These are phyloP conservation scores for Hirtodrosophila alboralis DNA, from an alignment of 2,888 invertebrate genomes.

Conservation along the genomic window DNA sequence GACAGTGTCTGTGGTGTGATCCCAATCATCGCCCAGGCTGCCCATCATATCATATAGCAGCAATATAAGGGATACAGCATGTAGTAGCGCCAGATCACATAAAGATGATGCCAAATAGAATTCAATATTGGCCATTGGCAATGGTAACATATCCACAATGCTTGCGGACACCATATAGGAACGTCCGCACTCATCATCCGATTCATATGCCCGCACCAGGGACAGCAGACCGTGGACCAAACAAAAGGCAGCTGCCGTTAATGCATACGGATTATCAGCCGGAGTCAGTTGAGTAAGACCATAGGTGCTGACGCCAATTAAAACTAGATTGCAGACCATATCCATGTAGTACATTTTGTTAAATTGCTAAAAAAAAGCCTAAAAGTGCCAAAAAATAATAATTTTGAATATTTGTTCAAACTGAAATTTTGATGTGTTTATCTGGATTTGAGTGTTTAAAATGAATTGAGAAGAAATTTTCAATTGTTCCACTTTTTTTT, in stretches of 20 bases:
- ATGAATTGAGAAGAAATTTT: too few species aligned
- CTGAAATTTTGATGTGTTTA: too few species aligned
- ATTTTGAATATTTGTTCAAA: not conserved
- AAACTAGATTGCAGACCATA: constrained; percentile 21
- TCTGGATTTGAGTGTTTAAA: too few species aligned
- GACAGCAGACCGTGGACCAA: constrained; percentile 65
- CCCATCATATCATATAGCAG: constrained; percentile 64
- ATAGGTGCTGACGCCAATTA: constrained; percentile 55
- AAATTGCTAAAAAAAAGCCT: not conserved
- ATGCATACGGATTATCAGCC: constrained; percentile 59
- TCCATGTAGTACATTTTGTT: constrained; percentile 1
- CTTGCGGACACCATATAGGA: constrained; percentile 42
- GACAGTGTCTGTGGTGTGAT: constrained; percentile 46
- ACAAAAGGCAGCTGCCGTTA: constrained; percentile 60
- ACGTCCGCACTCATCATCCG: constrained; percentile 14
- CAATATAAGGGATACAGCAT: constrained; percentile 65
- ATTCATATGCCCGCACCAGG: constrained; percentile 30
- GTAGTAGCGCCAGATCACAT: constrained; percentile 58
- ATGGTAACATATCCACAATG: constrained; percentile 61
- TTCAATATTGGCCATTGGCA: constrained; percentile 74
- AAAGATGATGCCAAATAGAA: constrained; percentile 56
- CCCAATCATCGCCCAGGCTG: constrained; percentile 53
- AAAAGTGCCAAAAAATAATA: too few species aligned
- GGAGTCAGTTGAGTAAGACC: constrained; percentile 49
- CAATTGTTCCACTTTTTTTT: too few species aligned